Evolutionary conservation across 1,140 invertebrate genomes (phyloP).

Genomic region (Drosophila orena): DNA sequence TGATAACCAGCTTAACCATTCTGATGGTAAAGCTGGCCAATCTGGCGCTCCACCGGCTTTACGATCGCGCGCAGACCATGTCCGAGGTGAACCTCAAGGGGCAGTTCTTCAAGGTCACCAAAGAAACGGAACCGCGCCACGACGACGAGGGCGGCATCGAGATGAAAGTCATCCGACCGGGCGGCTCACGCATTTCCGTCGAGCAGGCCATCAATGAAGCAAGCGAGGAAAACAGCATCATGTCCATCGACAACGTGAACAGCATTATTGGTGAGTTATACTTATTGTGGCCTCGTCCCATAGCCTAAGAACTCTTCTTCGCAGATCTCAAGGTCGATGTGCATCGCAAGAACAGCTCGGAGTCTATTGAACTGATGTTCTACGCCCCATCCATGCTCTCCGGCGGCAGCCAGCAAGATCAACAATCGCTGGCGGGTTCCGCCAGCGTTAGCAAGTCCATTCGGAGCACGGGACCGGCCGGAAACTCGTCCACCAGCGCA

Average conservation of each 20-base stretch:
- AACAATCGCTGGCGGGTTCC: slow-evolving; percentile 75
- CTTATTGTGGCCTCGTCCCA: no score
- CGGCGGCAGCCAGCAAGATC: slow-evolving; percentile 73
- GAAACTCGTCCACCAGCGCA: slow-evolving; percentile 34
- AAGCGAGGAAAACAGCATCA: slow-evolving; percentile 87
- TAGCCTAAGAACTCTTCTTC: not conserved
- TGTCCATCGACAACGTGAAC: slow-evolving; percentile 88
- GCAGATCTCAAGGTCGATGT: slow-evolving; percentile 95
- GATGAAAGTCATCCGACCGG: slow-evolving; percentile 89
- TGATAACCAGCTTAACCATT: slow-evolving; percentile 92
- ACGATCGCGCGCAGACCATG: slow-evolving; percentile 92
- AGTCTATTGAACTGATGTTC: slow-evolving; percentile 88
- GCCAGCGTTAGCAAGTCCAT: slow-evolving; percentile 79
- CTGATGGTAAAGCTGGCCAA: slow-evolving; percentile 94
- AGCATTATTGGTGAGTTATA: slow-evolving; percentile 88
- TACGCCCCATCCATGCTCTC: slow-evolving; percentile 78
- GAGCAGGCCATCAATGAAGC: slow-evolving; percentile 85
- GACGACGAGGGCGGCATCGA: slow-evolving; percentile 92
- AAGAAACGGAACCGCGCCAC: slow-evolving; percentile 65
- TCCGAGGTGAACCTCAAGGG: slow-evolving; percentile 82
- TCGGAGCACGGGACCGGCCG: slow-evolving; percentile 36
- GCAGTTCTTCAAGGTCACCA: slow-evolving; percentile 82
- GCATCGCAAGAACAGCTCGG: slow-evolving; percentile 95
- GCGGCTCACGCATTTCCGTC: slow-evolving; percentile 73
- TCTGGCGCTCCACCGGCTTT: slow-evolving; percentile 96